A percentile compares a stretch with the other conserved stretches of the same genome.
phyloP scores from a whole-genome alignment of 2,888 invertebrate genomes.

The Tipula unca region DNA sequence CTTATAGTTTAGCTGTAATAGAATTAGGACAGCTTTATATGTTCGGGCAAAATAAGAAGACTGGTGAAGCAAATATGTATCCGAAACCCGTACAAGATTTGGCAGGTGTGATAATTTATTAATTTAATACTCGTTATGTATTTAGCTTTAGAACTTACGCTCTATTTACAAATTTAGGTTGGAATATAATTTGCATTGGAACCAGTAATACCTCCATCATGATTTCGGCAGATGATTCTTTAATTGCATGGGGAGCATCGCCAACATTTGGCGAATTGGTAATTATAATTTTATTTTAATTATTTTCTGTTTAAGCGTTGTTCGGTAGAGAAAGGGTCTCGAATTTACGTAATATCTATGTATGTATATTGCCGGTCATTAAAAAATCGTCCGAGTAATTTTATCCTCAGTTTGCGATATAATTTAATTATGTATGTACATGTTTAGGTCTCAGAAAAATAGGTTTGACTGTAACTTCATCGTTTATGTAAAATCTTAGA shows the following conservation, averaged over 20 bases:
- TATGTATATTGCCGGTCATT: no score
- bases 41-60: slow-evolving; percentile 87
- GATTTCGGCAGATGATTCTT: slow-evolving; percentile 80
- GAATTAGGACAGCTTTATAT: slow-evolving; percentile 65
- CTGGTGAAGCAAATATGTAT: slow-evolving; percentile 94
- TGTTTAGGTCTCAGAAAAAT: no score
- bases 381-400: no score
- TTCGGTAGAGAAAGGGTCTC: no score
- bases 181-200: slow-evolving; percentile 79
- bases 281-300: no score
- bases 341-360: no score
- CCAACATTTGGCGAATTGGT: slow-evolving; percentile 91
- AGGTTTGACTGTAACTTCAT: no score
- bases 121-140: not conserved
- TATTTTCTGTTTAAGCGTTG: no score
- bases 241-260: slow-evolving; percentile 89
- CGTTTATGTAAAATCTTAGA: no score
- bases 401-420: no score
- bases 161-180: slow-evolving; percentile 49
- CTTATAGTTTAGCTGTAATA: slow-evolving; percentile 77
- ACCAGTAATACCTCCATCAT: slow-evolving; percentile 77
- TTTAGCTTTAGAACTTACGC: no score
- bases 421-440: no score
- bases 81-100: slow-evolving; percentile 91
- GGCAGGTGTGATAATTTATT: slow-evolving; percentile 44